Evolutionary conservation across 2,888 invertebrate species (phyloP).

Genomic region (Shargacucullia verbasci): DNA sequence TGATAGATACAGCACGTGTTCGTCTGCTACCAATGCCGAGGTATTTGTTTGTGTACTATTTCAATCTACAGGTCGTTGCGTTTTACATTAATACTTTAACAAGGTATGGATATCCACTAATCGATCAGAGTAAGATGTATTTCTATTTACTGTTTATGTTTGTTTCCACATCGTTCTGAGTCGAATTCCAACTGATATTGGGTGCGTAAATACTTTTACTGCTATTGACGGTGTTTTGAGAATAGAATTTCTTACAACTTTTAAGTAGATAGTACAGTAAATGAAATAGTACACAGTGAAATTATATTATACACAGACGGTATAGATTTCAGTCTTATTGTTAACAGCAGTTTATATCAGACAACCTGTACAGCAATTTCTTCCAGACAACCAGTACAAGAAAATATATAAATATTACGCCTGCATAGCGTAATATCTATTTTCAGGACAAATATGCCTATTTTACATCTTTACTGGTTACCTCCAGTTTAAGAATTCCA

Average conservation of each 20-base stretch:
- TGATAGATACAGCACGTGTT: conserved; percentile 31
- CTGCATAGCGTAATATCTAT: conserved; percentile 17
- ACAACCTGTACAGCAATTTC: too few species aligned
- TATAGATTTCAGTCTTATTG: too few species aligned
- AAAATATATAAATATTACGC: too few species aligned
- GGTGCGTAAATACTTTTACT: too few species aligned
- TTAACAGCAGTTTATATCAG: too few species aligned
- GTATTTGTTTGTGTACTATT: conserved; percentile 37
- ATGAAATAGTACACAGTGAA: too few species aligned
- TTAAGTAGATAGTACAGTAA: too few species aligned
- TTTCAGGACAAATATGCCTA: conserved; percentile 22
- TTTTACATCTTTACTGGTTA: conserved; percentile 9
- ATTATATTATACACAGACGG: too few species aligned
- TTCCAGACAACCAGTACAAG: too few species aligned
- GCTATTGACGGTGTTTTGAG: too few species aligned
- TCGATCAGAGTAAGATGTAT: conserved; percentile 39
- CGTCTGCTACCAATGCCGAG: conserved; percentile 11
- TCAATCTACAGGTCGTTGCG: conserved; percentile 47
- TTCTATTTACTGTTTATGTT: conserved; percentile 19
- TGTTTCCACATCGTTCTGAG: conserved; percentile 11
- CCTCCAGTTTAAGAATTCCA: conserved; percentile 18
- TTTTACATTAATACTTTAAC: conserved; percentile 32
- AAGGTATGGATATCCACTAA: conserved; percentile 39
- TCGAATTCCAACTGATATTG: background rate
- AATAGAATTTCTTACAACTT: too few species aligned